Evolutionary conservation across 2,113 vertebrate species (phyloP), one percentile per base, ranked within the genome.

Genomic region (Microcebus ravelobensis): DNA sequence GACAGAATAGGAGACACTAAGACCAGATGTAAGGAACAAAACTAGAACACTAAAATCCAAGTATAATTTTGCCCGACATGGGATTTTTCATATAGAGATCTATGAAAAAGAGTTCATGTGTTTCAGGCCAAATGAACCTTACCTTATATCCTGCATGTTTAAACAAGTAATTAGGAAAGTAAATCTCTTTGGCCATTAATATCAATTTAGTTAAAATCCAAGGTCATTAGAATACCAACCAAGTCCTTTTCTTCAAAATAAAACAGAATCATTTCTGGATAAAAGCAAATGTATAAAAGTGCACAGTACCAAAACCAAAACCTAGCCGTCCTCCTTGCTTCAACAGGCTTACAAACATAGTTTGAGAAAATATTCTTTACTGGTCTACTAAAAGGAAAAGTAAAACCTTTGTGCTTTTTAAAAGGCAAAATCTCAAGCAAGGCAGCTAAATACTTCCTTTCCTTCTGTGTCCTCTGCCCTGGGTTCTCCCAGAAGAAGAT

Each of bases 131-230:
- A 86, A 91, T 27, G 39, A 93, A 67, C 79, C 34, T 83, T 67
- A 83, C 48, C 18, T 96, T 73, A 52, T 86, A 59, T 5, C 71
- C 74, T 91, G 84, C 55, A 77, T 89, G 80, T 93, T 96, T 81
- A 68, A 94, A 96, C n/a, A 90, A 68, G 27, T 45, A 67, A 92
- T 59, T 76, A 90, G 90, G 57, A 76, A 96, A 81, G 14, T n/a
- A 55, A 67, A 45, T 94, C 55, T 79, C 42, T 79, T 59, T 61
- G 59, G 80, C 4, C 39, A 52, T 50, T 76, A 57, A 21, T 80
- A 68, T 25, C 52, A 91, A 91, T 84, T 91, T 85, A 36, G 80
- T 85, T 88, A 85, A 97, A 91, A 74, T 29, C 36, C 84, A 74
- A 71, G 27, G n/a, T 80, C 50, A 94, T 55, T 79, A 67, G 23